Base-by-base conservation (phyloP, 2,888 invertebrate genomes). In the Platerodrilus igneus region DNA sequence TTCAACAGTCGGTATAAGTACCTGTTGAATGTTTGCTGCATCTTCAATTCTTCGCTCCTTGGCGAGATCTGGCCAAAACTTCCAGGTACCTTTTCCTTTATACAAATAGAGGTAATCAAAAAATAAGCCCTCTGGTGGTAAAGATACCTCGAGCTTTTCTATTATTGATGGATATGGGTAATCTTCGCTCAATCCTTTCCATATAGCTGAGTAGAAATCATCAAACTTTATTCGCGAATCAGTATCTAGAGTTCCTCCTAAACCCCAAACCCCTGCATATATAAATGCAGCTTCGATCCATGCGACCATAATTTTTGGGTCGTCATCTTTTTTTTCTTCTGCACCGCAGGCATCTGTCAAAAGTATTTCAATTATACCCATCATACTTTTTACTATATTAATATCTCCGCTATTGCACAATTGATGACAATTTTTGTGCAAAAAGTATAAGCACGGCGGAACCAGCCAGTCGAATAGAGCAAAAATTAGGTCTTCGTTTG, bases 21-120 rank as follows among this genome's bases (percentile, higher is more conserved):
- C 77, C 63, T 81, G 79, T n/a, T 78, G 68, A 40, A 83, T 72
- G 60, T 81, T 83, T 16, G 75, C 72, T 46, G 78, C 75, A 53
- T 82, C 80, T 13, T 83, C 72, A 4, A 81, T 66, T 39, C 83
- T 79, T 63, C 75, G 73, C 20, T 66, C 59, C 57, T 76, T 78
- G 0, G 87, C 79, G 30, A 83, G 61, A 37, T 94, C 93, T 2
- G 79, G 79, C 84, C 89, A 93, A 34, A 80, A 80, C 59, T 86
- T 86, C 94, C 94, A 95, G 30, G 75, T 74, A 0, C 94, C 94
- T 63, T 88, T 85, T 23, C 81, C 79, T 64, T 85, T 87, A 42
- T 56, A 67, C 15, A 83, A 74, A 59, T 86, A 95, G 54, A 77
- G 77, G 64, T 86, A 87, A 63, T 95, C 94, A 52, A 85, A 81